phyloP scores from a whole-genome alignment of 2,113 vertebrate species.

The Neomonachus schauinslandi region DNA sequence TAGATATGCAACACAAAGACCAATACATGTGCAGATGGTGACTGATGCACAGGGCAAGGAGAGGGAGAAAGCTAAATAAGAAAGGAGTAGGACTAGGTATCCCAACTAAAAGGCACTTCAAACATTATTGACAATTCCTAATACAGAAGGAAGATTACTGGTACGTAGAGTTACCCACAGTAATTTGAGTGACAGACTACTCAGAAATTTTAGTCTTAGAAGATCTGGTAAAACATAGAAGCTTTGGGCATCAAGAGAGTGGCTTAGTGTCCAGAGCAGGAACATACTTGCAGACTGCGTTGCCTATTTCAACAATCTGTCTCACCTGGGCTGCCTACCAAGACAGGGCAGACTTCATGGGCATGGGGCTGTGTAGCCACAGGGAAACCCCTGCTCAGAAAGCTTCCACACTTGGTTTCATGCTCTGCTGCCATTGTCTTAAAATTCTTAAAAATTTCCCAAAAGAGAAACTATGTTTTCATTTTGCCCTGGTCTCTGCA shows the following conservation, averaged over 20 bases:
- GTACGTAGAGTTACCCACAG: neutral
- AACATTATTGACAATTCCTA: neutral
- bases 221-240: neutral
- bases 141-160: neutral
- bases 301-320: rapidly evolving
- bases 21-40: neutral
- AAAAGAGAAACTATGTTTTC: neutral
- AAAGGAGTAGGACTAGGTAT: neutral
- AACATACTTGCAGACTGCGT: neutral
- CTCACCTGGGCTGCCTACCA: neutral
- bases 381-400: neutral
- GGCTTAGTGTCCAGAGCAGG: neutral
- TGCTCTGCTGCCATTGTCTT: neutral
- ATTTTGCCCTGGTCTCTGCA: neutral
- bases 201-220: neutral
- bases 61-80: neutral
- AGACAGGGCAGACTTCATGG: rapidly evolving
- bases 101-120: neutral
- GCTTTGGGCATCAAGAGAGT: neutral
- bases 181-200: neutral
- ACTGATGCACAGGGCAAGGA: neutral
- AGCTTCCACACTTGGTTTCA: neutral
- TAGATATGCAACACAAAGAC: neutral
- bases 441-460: neutral
- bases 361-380: neutral